Conservation (phyloP, 2,113 vertebrate species). For the Plecotus auritus region DNA sequence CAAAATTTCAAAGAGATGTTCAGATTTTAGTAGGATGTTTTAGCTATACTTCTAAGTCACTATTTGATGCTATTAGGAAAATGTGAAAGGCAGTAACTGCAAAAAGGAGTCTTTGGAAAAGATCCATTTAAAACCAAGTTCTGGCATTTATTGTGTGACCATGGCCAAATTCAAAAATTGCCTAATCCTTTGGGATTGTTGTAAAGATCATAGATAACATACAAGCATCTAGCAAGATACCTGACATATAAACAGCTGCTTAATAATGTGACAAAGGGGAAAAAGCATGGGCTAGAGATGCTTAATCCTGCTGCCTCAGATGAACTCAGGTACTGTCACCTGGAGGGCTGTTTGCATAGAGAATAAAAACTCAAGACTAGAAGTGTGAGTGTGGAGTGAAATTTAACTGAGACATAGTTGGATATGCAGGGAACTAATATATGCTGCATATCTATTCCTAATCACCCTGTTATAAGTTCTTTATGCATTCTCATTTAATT, state of each 20-base stretch:
- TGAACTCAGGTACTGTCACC: neutral
- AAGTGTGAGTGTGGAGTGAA: neutral
- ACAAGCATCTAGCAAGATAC: neutral
- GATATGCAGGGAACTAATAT: neutral
- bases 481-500: neutral
- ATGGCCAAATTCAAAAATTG: conserved; percentile 11
- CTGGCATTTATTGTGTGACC: neutral
- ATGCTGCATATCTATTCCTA: neutral
- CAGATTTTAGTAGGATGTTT: neutral
- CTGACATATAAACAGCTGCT: neutral
- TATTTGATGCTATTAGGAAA: neutral
- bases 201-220: conserved; percentile 5
- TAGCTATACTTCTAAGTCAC: neutral
- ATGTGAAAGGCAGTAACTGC: neutral
- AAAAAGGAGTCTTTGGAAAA: neutral
- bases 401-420: neutral
- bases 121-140: conserved; percentile 25
- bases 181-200: neutral
- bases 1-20: conserved; percentile 18
- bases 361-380: conserved; percentile 24
- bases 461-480: neutral
- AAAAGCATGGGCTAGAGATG: neutral
- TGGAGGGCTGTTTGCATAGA: neutral
- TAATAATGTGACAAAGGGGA: neutral
- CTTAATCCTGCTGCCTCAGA: neutral